Percentiles rank a stretch among this genome's conserved stretches.
Conservation (phyloP, 1,140 invertebrate species). For the Caenorhabditis latens region DNA sequence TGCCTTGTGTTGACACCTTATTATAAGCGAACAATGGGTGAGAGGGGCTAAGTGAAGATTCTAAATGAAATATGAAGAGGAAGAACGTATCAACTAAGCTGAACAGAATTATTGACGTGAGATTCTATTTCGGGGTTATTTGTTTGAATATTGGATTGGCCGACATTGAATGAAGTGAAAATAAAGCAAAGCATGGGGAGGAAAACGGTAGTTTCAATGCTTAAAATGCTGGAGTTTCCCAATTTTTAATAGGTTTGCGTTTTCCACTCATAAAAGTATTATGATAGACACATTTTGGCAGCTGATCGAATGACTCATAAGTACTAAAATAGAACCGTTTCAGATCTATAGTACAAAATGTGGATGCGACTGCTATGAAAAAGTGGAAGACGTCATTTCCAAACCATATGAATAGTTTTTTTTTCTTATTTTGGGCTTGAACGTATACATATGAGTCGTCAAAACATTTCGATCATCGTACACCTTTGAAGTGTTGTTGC, state of each 20-base stretch:
- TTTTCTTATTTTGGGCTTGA: neutral
- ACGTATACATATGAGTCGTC: conserved; percentile 43
- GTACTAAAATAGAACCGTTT: neutral
- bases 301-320: neutral
- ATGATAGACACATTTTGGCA: neutral
- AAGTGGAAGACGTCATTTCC: neutral
- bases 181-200: neutral
- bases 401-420: conserved; percentile 17
- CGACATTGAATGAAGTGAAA: neutral
- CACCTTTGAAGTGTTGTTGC: conserved; percentile 44
- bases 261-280: neutral
- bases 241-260: neutral
- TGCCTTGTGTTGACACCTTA: conserved; percentile 26
- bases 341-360: neutral
- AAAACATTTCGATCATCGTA: conserved; percentile 20
- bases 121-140: neutral
- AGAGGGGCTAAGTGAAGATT: neutral
- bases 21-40: neutral
- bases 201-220: neutral
- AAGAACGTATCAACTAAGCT: neutral
- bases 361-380: neutral
- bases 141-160: neutral
- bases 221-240: neutral
- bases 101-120: conserved; percentile 9
- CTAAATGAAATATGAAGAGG: neutral